Evolutionary conservation across 1,140 invertebrate genomes (phyloP).

Genomic region (Antheraea mylitta): DNA sequence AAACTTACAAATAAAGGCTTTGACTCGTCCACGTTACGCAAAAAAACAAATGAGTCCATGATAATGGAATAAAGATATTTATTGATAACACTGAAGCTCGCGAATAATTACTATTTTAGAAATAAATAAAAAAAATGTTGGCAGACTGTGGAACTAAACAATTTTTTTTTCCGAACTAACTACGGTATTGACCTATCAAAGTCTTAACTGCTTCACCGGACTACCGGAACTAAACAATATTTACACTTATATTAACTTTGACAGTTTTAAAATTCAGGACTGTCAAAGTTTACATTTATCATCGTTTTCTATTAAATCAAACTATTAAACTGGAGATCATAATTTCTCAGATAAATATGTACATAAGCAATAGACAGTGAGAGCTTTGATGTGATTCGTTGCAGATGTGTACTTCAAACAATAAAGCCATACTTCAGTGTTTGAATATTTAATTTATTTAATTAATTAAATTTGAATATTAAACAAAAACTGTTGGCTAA

Average conservation of each 20-base stretch:
- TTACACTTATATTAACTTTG: background rate
- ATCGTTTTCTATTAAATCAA: background rate
- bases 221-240: background rate
- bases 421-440: background rate
- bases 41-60: too few relatives aligned
- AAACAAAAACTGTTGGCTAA: too few relatives aligned
- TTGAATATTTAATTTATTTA: too few relatives aligned
- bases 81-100: too few relatives aligned
- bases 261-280: background rate
- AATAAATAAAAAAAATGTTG: too few relatives aligned
- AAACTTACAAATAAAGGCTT: too few relatives aligned
- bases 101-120: too few relatives aligned
- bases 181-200: too few relatives aligned
- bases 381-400: slow-evolving; percentile 50
- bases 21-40: too few relatives aligned
- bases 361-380: slow-evolving; percentile 27
- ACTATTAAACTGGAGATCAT: background rate
- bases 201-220: too few relatives aligned
- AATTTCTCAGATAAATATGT: background rate
- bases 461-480: background rate
- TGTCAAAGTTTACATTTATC: background rate
- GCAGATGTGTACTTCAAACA: slow-evolving; percentile 35
- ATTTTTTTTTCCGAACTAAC: too few relatives aligned
- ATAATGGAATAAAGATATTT: too few relatives aligned
- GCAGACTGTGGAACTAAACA: background rate